phyloP scores from a whole-genome alignment of 2,888 invertebrate species.

The Eustalomyia histrio region DNA sequence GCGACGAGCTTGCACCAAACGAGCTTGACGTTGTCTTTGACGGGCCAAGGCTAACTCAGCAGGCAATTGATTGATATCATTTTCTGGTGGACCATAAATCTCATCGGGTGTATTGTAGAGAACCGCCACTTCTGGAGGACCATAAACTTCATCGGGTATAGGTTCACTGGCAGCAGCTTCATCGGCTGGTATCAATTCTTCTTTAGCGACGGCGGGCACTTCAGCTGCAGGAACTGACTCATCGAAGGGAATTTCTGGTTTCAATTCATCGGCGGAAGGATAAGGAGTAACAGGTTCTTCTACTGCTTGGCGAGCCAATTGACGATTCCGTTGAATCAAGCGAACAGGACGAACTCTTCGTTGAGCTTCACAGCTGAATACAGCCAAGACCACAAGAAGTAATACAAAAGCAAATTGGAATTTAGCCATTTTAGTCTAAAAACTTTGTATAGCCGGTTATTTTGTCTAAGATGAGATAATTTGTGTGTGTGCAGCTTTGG shows the following conservation, averaged over 20 bases:
- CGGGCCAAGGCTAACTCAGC: constrained; percentile 47
- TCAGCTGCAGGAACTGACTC: constrained; percentile 53
- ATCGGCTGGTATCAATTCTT: constrained; percentile 43
- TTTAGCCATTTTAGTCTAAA: constrained; percentile 70
- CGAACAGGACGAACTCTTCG: constrained; percentile 55
- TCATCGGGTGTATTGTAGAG: constrained; percentile 72
- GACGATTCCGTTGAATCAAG: constrained; percentile 55
- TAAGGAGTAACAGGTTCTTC: constrained; percentile 62
- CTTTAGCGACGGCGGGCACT: constrained; percentile 49
- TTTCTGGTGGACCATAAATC: constrained; percentile 73
- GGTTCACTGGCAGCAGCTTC: constrained; percentile 65
- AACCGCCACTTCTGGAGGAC: constrained; percentile 71
- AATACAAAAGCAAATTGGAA: constrained; percentile 67
- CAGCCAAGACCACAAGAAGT: constrained; percentile 65
- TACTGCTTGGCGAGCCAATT: constrained; percentile 65
- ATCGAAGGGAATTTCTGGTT: constrained; percentile 63
- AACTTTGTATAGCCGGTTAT: constrained; percentile 21
- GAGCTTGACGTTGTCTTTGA: constrained; percentile 69
- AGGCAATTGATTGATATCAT: constrained; percentile 50
- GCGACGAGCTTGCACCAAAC: constrained; percentile 71
- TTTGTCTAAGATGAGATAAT: constrained; percentile 10
- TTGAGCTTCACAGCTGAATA: constrained; percentile 47
- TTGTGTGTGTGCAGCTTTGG: constrained; percentile 46
- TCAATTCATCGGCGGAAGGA: constrained; percentile 65
- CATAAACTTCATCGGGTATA: constrained; percentile 73